A percentile compares a stretch with the other conserved stretches of the same genome.
These are phyloP conservation scores for Aphrocallistes beatrix DNA, from an alignment of 37 sponge, comb jelly and placozoan genomes.

Conservation along the genomic window DNA sequence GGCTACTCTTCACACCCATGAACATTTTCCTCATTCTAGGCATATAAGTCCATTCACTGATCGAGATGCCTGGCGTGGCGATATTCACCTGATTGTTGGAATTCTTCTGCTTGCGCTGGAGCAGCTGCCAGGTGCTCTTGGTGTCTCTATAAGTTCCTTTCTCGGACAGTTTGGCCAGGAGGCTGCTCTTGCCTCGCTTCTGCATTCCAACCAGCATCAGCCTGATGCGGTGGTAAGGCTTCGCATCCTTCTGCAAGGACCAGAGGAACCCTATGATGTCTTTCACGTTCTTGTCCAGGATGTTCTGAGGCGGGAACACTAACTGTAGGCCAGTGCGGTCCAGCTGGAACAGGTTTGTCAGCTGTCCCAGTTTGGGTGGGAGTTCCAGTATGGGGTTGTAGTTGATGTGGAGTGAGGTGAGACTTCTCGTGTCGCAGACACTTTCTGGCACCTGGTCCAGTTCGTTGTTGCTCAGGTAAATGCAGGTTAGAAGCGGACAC, in stretches of 20 bases:
- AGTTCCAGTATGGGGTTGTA: slow-evolving; percentile 58
- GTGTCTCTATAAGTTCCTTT: slow-evolving; percentile 29
- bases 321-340: slow-evolving; percentile 58
- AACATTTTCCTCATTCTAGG: not conserved
- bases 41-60: slow-evolving; percentile 69
- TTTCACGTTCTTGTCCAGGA: slow-evolving; percentile 54
- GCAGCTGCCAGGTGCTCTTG: slow-evolving; percentile 37
- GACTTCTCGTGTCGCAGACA: slow-evolving; percentile 39
- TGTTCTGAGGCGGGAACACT: slow-evolving; percentile 64
- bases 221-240: slow-evolving; percentile 78
- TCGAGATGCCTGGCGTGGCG: slow-evolving; percentile 43
- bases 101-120: not conserved
- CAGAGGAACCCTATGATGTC: slow-evolving; percentile 74
- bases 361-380: slow-evolving; percentile 47
- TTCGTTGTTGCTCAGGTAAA: slow-evolving; percentile 11
- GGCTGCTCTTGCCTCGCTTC: slow-evolving; percentile 62
- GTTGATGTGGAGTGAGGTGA: slow-evolving; percentile 51
- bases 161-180: slow-evolving; percentile 45
- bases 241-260: slow-evolving; percentile 57
- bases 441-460: slow-evolving; percentile 42
- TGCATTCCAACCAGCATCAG: slow-evolving; percentile 76
- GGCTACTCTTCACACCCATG: not conserved
- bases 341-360: slow-evolving; percentile 64
- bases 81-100: not conserved
- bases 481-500: slow-evolving; percentile 43